Percentiles rank a stretch among this genome's conserved stretches.
These are phyloP conservation scores for Archaeoteleia sp. DNA, from an alignment of 2,888 invertebrate genomes.

Conservation along the genomic window DNA sequence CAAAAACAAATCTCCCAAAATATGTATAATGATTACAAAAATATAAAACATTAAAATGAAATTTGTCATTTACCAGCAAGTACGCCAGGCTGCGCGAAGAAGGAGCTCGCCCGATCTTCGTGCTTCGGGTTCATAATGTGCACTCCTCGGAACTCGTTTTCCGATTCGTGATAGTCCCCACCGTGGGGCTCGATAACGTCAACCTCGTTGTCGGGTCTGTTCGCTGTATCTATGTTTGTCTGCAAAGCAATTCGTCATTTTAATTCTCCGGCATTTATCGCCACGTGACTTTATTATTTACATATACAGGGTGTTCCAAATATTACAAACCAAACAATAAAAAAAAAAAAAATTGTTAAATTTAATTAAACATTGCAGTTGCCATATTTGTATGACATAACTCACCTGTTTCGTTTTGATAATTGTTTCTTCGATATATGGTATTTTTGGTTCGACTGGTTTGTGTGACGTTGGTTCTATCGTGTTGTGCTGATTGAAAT, in stretches of 20 bases:
- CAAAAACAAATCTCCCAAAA: too few relatives aligned
- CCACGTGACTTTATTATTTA: background rate
- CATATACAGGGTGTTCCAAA: background rate
- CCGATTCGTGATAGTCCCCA: constrained; percentile 60
- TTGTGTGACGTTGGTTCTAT: constrained; percentile 67
- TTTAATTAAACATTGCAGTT: too few relatives aligned
- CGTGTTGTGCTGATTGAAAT: constrained; percentile 64
- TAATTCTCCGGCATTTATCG: background rate
- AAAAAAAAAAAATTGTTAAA: too few relatives aligned
- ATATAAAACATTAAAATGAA: constrained; percentile 7
- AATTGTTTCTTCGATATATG: constrained; percentile 65
- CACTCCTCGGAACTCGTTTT: constrained; percentile 77
- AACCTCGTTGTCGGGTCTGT: constrained; percentile 67
- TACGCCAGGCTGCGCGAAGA: constrained; percentile 96
- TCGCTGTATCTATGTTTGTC: constrained; percentile 65
- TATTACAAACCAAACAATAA: too few relatives aligned
- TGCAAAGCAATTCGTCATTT: constrained; percentile 49
- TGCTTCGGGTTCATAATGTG: constrained; percentile 89
- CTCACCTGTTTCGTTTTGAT: constrained; percentile 67
- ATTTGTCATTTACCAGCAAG: constrained; percentile 83
- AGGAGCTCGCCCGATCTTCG: constrained; percentile 90
- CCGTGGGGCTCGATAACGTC: constrained; percentile 66
- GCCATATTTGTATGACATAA: too few relatives aligned
- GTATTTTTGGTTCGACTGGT: constrained; percentile 66
- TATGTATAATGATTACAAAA: constrained; percentile 8